Conservation (phyloP, 2,797 vertebrate species). For the Glossophaga mutica region DNA sequence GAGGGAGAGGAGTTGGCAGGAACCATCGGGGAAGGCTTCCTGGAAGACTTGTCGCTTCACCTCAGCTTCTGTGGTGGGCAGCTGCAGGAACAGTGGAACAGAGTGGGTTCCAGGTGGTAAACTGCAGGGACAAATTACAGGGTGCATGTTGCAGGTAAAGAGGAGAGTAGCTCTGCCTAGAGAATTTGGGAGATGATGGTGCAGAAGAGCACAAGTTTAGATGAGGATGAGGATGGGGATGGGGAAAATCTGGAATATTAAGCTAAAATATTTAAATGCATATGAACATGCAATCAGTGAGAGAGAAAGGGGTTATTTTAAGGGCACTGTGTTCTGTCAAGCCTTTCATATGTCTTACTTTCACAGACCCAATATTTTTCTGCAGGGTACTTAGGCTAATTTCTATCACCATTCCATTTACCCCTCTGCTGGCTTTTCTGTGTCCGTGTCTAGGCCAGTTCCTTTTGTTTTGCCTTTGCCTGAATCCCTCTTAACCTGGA, state of each 20-base stretch:
- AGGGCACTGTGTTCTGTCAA: neutral
- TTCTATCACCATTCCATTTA: constrained; percentile 33
- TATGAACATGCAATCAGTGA: neutral
- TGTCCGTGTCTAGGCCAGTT: neutral
- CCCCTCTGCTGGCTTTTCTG: constrained; percentile 23
- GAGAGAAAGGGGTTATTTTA: constrained; percentile 6
- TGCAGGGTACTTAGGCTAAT: constrained; percentile 34
- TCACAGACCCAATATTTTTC: neutral
- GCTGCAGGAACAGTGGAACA: neutral
- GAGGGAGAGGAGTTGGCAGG: neutral
- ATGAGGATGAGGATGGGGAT: neutral
- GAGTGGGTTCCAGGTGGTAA: neutral
- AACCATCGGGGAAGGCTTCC: neutral
- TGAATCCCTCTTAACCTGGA: neutral
- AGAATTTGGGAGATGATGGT: neutral
- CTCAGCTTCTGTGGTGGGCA: neutral
- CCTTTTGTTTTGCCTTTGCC: constrained; percentile 6
- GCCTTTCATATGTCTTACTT: neutral
- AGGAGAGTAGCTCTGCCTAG: neutral
- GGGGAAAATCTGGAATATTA: neutral
- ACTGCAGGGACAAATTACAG: neutral
- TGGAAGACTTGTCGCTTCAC: neutral
- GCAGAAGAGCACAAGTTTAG: neutral
- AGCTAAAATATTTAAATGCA: neutral
- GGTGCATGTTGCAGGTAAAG: neutral